Evolutionary conservation across 2,797 vertebrate genomes (phyloP).

Genomic region (Tragelaphus oryx): DNA sequence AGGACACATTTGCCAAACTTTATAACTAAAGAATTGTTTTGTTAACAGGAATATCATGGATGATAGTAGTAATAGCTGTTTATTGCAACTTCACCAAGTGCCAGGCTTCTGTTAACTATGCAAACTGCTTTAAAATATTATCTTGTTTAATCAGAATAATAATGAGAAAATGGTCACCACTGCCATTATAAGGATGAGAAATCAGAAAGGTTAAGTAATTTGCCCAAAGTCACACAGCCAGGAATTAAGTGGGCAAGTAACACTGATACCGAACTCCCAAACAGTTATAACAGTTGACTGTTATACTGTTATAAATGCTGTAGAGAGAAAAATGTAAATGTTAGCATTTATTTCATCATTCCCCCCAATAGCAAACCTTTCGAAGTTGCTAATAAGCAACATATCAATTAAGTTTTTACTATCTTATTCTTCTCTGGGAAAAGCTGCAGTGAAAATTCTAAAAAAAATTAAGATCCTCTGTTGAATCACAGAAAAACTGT

Average conservation of each 20-base stretch:
- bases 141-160: slow-evolving; percentile 4
- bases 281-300: not conserved
- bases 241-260: not conserved
- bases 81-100: not conserved
- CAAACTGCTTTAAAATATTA: not conserved
- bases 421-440: not conserved
- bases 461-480: not conserved
- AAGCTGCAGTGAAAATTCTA: slow-evolving; percentile 1
- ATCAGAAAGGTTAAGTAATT: not conserved
- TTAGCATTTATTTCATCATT: not conserved
- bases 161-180: not conserved
- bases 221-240: not conserved
- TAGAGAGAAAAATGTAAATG: not conserved
- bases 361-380: not conserved
- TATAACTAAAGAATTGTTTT: not conserved
- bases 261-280: not conserved
- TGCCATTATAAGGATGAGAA: not conserved
- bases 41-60: not conserved
- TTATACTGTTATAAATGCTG: not conserved
- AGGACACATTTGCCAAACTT: not conserved
- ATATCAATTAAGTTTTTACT: not conserved
- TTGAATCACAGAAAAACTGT: not conserved
- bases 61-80: not conserved
- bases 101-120: not conserved
- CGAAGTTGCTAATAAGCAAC: not conserved